A percentile compares a stretch with the other conserved stretches of the same genome.
phyloP scores from a whole-genome alignment of 2,797 vertebrate genomes.

The Psittacula derbiana region DNA sequence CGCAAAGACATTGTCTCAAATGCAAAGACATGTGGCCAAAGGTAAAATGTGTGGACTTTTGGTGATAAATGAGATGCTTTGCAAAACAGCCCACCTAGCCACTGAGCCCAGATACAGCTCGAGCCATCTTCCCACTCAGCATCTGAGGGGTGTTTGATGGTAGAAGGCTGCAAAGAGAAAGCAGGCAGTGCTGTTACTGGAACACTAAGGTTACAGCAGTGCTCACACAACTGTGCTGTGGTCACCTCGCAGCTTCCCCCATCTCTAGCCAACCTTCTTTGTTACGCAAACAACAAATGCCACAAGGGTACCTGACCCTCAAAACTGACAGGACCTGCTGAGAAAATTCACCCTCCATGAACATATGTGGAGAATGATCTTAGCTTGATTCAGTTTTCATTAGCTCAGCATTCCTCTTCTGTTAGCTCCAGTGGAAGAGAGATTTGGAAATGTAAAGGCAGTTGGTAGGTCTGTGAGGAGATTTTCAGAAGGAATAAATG shows the following conservation, averaged over 20 bases:
- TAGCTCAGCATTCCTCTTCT: not conserved
- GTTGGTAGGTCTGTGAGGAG: not conserved
- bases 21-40: not conserved
- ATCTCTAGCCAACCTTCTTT: not conserved
- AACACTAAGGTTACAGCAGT: not conserved
- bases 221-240: not conserved
- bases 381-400: not conserved
- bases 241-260: not conserved
- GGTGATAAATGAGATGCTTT: not conserved
- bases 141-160: rapidly evolving
- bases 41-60: not conserved
- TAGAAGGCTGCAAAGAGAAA: not conserved
- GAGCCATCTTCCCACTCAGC: not conserved
- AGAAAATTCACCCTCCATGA: not conserved
- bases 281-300: not conserved
- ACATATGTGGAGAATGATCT: rapidly evolving
- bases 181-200: not conserved
- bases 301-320: not conserved
- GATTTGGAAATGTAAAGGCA: not conserved
- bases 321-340: not conserved
- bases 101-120: rapidly evolving
- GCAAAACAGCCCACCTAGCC: not conserved
- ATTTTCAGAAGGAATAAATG: not conserved
- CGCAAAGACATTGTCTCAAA: not conserved
- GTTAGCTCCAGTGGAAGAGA: not conserved